A percentile compares a stretch with the other conserved stretches of the same genome.
phyloP scores from a whole-genome alignment of 2,888 invertebrate genomes.

The Phlogophora meticulosa region DNA sequence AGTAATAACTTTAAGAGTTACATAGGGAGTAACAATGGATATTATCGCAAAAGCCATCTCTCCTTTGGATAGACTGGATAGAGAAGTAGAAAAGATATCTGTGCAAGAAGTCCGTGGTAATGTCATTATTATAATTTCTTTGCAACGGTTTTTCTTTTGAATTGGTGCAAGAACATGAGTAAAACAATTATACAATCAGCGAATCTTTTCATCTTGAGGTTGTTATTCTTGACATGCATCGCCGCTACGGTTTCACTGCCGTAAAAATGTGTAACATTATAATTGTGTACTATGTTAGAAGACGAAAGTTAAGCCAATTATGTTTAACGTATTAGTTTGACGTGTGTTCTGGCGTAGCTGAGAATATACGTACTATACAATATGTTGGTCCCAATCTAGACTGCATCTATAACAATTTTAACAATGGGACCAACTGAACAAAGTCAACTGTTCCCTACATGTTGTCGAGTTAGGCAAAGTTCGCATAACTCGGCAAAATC shows the following conservation, averaged over 20 bases:
- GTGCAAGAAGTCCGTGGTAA: neutral
- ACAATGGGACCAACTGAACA: too few species aligned
- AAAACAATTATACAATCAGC: slow-evolving; percentile 32
- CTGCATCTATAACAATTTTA: neutral
- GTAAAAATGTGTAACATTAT: slow-evolving; percentile 44
- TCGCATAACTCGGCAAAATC: too few species aligned
- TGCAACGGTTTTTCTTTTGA: neutral
- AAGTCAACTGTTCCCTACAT: too few species aligned
- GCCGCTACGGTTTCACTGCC: slow-evolving; percentile 57
- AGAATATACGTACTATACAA: slow-evolving; percentile 1
- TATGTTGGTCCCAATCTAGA: neutral
- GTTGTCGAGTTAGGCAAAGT: too few species aligned
- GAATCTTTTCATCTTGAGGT: slow-evolving; percentile 51
- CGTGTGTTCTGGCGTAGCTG: slow-evolving; percentile 16
- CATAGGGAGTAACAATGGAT: too few species aligned
- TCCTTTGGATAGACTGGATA: too few species aligned
- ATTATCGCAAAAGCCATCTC: too few species aligned
- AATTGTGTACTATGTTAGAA: slow-evolving; percentile 46
- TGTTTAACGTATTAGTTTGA: slow-evolving; percentile 23
- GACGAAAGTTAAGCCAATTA: slow-evolving; percentile 59
- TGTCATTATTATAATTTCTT: neutral
- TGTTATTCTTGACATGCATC: slow-evolving; percentile 48
- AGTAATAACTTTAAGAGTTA: too few species aligned
- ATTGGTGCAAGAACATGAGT: slow-evolving; percentile 16
- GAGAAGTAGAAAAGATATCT: too few species aligned